Base-by-base conservation (phyloP, 2,113 vertebrate species). In the Erythrocercus mccallii region DNA sequence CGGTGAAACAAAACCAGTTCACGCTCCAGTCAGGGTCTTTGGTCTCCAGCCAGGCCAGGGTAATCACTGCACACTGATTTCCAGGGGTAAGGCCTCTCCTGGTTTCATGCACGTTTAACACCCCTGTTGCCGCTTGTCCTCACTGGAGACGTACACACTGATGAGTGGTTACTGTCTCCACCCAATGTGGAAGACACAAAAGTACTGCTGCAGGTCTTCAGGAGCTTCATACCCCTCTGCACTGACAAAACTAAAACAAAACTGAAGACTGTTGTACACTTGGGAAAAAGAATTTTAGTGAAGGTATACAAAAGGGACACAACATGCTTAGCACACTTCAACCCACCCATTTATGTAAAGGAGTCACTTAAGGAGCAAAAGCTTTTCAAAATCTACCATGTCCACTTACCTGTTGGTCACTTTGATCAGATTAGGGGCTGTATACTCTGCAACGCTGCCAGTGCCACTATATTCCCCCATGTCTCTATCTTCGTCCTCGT, bases 341-440 rank as follows among this genome's bases (percentile, higher is more conserved):
- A 44, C 20, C 19, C 35, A 54, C 3, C 4, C 22, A 12, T 8
- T 78, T 62, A 50, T 2, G 12, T 42, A 48, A 74, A 81, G 51
- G 57, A 60, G 45, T 40, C 51, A 54, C 28, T 28, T 19, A 12
- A 50, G 44, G 47, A 71, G 53, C 27, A 71, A 40, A 69, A 66
- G 31, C 20, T 64, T 54, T 51, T 9, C 38, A 54, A 45, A 47
- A 51, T 12, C 5, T 1, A 42, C 15, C 33, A 6, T 0, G 1
- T 20, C 44, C n/a, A 51, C 97, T 90, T 86, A 99, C 99, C 99
- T 98, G 95, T 99, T 99, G 27, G 99, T 99, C 92, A 99, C 99
- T 98, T 99, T 99, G 66, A 99, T 98, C 42, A 99, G 97, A 88
- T 98, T 98, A 40, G 99, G 96, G 70, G 98, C 96, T 13, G 97